Evolutionary conservation across 2,797 vertebrate species (phyloP).

Genomic region (Phoebastria nigripes): DNA sequence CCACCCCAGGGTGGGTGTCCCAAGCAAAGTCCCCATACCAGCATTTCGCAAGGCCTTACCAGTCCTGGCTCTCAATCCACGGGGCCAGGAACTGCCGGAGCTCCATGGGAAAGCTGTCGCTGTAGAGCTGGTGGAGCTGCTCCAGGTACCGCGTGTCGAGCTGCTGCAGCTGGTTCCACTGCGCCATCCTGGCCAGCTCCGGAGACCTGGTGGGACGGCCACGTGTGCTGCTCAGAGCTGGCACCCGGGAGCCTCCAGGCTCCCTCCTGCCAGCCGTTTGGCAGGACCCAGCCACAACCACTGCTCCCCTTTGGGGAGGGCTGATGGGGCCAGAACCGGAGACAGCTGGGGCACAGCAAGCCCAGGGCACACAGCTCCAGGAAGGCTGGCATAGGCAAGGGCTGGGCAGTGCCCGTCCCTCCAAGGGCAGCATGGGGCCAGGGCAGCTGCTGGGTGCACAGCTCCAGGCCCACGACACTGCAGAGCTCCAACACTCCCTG

Average conservation of each 20-base stretch:
- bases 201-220: not conserved
- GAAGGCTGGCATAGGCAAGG: not conserved
- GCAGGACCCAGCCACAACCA: not conserved
- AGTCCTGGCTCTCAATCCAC: conserved; percentile 98
- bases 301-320: not conserved
- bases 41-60: conserved; percentile 71
- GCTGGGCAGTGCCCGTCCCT: not conserved
- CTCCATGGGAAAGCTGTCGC: conserved; percentile 99
- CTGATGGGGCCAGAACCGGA: not conserved
- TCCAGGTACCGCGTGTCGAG: conserved; percentile 96
- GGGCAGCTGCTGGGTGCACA: not conserved
- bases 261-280: not conserved
- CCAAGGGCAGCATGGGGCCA: not conserved
- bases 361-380: rapidly evolving
- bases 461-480: not conserved
- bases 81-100: conserved; percentile 95
- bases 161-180: conserved; percentile 99
- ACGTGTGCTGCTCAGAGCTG: not conserved
- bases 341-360: rapidly evolving
- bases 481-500: rapidly evolving
- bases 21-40: rapidly evolving
- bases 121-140: conserved; percentile 97
- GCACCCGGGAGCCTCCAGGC: not conserved
- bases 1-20: rapidly evolving
- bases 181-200: conserved; percentile 83